Evolutionary conservation across 35 echinoderm and acorn worm species (phyloP), one percentile per base, ranked within the genome.

Genomic region (Stichopus chloronotus): DNA sequence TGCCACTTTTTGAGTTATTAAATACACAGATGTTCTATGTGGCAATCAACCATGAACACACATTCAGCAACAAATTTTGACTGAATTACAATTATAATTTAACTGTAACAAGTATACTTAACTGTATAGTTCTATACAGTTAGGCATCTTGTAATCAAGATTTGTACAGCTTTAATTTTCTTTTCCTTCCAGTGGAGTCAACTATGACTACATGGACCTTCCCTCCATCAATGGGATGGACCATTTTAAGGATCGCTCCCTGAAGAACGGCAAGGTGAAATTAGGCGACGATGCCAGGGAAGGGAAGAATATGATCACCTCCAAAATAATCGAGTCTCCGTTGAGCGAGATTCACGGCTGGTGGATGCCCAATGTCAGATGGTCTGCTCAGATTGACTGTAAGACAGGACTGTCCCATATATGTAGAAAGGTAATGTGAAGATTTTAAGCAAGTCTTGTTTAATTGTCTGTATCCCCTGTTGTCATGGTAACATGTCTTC

Each of bases 301-400:
- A 79, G 90, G 90, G 14, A 58, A 78, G 14, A 91, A 91, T 25
- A 59, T 91, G 90, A 43, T 91, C 69, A 53, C 69, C 16, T 57
- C 90, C 19, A 91, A 91, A 79, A 91, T 91, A 56, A 78, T 91
- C 57, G 90, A 91, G 25, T 54, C 69, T 6, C 72, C 69, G 7
- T 55, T 78, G 90, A 79, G 55, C 5, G 90, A 91, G 74, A 58
- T 91, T 53, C 25, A 79, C 5, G 90, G 90, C 6, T 91, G 90
- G 90, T 91, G 90, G 90, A 91, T 91, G 72, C 90, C 90, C n/a
- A 79, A 91, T 5, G 90, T 77, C 53, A 91, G 53, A 58, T 91
- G 90, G 90, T 78, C 25, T 6, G 90, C 90, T 10, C n/a, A 91
- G 74, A 91, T 91, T 20, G 30, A 91, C 72, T 91, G 90, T 52